Percentiles rank a stretch among this genome's conserved stretches.
Evolutionary conservation across 2,888 invertebrate genomes (phyloP).

Genomic region (Cantharis rustica): DNA sequence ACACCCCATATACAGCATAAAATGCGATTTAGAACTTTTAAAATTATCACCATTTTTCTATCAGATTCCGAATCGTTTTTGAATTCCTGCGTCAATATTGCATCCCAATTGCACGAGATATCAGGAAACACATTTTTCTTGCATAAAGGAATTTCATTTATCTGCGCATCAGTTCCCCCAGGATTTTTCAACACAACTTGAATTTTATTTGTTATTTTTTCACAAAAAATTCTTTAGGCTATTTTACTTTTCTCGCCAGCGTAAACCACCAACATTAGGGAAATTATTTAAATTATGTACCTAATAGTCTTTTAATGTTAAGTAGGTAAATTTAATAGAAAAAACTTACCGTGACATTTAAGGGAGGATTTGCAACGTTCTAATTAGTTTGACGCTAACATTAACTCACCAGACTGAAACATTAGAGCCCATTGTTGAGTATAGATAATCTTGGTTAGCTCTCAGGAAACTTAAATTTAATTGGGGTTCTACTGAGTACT

Average conservation of each 20-base stretch:
- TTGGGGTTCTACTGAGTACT: slow-evolving; percentile 12
- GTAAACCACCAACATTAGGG: neutral
- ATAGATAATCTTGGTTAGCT: slow-evolving; percentile 14
- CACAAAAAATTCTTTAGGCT: neutral
- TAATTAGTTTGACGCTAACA: slow-evolving; percentile 1
- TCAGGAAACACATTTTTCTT: neutral
- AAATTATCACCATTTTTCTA: neutral
- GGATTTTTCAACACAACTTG: neutral
- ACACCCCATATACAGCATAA: neutral
- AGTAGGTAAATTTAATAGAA: neutral
- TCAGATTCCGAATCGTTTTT: neutral
- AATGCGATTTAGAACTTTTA: neutral
- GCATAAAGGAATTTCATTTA: neutral
- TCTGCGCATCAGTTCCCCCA: neutral
- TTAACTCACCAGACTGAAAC: slow-evolving; percentile 8
- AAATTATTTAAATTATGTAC: neutral
- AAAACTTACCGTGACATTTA: neutral
- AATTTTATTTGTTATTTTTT: neutral
- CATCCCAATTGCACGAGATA: neutral
- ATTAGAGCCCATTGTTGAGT: slow-evolving; percentile 9
- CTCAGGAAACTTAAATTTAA: slow-evolving; percentile 16
- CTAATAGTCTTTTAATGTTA: neutral
- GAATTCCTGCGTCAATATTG: neutral
- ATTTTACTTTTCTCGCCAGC: neutral
- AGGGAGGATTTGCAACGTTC: neutral